These are phyloP conservation scores for Unio pictorum DNA, from an alignment of 2,888 invertebrate genomes.

Conservation along the genomic window DNA sequence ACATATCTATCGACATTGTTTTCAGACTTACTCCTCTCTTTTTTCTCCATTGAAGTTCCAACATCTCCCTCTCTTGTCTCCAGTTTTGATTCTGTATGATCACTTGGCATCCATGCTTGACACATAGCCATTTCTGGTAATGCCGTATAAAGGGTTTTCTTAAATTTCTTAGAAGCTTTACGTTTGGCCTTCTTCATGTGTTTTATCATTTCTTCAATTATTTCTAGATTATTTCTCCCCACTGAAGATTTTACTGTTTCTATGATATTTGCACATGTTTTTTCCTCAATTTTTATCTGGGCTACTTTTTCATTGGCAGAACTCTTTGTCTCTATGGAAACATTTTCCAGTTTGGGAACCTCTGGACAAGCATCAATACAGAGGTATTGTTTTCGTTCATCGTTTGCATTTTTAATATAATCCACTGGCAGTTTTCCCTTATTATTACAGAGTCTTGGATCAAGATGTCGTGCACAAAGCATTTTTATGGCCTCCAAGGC, in stretches of 20 bases:
- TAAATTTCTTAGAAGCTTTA: no score
- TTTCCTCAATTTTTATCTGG: neutral
- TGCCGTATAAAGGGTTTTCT: no score
- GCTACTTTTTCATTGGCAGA: neutral
- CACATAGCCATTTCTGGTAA: no score
- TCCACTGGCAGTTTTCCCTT: constrained; percentile 40
- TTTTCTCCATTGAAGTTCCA: neutral
- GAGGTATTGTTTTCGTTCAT: constrained; percentile 33
- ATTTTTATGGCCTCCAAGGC: constrained; percentile 37
- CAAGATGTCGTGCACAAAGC: constrained; percentile 30
- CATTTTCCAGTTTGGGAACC: no score
- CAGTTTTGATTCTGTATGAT: no score
- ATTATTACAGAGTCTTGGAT: constrained; percentile 28
- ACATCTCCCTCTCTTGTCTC: no score
- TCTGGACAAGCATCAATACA: neutral
- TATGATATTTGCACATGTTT: neutral
- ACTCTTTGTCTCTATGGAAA: no score
- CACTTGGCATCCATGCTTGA: no score
- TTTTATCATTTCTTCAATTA: constrained; percentile 22
- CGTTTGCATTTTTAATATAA: constrained; percentile 31
- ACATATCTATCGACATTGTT: neutral
- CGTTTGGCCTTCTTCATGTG: neutral
- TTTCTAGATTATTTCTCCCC: constrained; percentile 9
- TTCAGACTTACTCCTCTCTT: constrained; percentile 3
- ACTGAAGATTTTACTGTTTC: neutral